Conservation (phyloP, 2,113 vertebrate genomes). For the Podarcis muralis region DNA sequence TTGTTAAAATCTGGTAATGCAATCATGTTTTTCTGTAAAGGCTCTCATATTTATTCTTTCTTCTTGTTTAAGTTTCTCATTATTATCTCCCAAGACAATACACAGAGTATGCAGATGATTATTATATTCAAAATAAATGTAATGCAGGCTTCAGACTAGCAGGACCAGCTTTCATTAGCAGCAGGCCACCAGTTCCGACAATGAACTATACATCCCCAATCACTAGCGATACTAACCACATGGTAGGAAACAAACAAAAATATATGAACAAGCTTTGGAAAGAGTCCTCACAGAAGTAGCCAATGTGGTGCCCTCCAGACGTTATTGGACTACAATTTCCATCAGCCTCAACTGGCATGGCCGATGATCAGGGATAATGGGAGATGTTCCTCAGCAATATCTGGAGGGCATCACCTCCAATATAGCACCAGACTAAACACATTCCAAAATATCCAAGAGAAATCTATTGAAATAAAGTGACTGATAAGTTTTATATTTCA, state of each 20-base stretch:
- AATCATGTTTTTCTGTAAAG: conserved; percentile 12
- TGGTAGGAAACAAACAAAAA: conserved; percentile 37
- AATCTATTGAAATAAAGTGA: background rate
- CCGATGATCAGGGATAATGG: too few species aligned
- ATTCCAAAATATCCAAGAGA: conserved; percentile 2
- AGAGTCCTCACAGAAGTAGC: too few species aligned
- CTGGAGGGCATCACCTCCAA: background rate
- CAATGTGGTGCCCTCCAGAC: too few species aligned
- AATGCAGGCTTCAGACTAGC: conserved; percentile 60
- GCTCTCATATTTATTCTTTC: background rate
- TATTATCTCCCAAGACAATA: conserved; percentile 65
- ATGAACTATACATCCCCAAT: conserved; percentile 67
- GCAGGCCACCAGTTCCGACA: conserved; percentile 66
- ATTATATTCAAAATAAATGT: conserved; percentile 69
- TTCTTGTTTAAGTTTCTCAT: conserved; percentile 37
- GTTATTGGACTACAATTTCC: too few species aligned
- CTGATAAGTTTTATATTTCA: conserved; percentile 18
- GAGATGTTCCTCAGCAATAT: too few species aligned
- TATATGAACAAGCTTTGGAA: conserved; percentile 22
- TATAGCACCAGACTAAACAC: conserved; percentile 12
- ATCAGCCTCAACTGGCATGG: too few species aligned
- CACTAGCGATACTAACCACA: conserved; percentile 59
- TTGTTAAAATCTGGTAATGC: conserved; percentile 25
- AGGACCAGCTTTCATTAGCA: conserved; percentile 71
- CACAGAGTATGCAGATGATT: conserved; percentile 62